Percentiles rank a stretch among this genome's conserved stretches.
phyloP scores from a whole-genome alignment of 2,797 vertebrate genomes.

The Rousettus madagascariensis region DNA sequence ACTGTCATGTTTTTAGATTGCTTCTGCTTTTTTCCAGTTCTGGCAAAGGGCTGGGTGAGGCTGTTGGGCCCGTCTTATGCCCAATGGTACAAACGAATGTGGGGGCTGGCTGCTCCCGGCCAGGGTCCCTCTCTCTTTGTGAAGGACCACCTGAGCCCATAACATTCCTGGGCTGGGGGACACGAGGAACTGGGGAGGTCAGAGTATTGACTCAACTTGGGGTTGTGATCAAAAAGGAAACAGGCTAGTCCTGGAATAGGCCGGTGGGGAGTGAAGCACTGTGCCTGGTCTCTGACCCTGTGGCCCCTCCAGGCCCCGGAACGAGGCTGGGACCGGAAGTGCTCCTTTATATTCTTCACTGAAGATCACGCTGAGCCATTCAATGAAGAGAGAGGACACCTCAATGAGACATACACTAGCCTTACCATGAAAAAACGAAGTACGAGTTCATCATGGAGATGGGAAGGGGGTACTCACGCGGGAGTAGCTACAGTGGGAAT shows the following conservation, averaged over 20 bases:
- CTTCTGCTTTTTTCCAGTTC: not conserved
- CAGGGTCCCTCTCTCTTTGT: not conserved
- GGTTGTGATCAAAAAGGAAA: not conserved
- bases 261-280: not conserved
- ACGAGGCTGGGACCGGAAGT: not conserved
- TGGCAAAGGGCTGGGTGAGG: not conserved
- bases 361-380: not conserved
- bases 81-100: not conserved
- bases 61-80: not conserved
- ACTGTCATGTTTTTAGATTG: not conserved
- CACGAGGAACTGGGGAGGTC: not conserved
- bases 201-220: not conserved
- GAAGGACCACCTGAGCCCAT: not conserved
- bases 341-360: not conserved
- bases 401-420: not conserved
- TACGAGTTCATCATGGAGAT: not conserved
- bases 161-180: not conserved
- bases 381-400: not conserved
- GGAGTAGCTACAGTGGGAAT: not conserved
- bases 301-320: not conserved
- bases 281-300: rapidly evolving
- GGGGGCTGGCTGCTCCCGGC: not conserved
- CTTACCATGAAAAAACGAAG: not conserved
- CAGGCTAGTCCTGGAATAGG: not conserved
- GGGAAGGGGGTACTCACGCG: not conserved